These are phyloP conservation scores for Enteromius treurensis DNA, from an alignment of 2,797 vertebrate species.

Conservation along the genomic window DNA sequence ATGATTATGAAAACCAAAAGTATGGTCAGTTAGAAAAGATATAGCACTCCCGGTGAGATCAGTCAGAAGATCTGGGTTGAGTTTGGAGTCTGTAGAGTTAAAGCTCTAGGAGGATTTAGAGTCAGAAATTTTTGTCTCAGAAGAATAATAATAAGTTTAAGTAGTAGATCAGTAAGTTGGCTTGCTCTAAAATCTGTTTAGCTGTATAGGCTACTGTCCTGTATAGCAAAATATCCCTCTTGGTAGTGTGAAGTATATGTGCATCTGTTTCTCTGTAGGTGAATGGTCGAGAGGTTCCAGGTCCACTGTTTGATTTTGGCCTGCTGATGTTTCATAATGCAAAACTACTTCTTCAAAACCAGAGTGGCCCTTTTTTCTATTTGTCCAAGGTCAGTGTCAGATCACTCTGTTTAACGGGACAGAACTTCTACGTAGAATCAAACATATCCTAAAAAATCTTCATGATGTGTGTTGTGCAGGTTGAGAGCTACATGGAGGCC, in stretches of 20 bases:
- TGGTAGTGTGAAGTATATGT: background rate
- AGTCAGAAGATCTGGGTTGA: too few relatives aligned
- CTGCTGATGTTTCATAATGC: conserved; percentile 82
- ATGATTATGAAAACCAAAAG: too few relatives aligned
- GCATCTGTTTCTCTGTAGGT: conserved; percentile 65
- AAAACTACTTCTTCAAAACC: conserved; percentile 70
- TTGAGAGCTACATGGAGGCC: conserved; percentile 82
- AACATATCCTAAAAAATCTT: background rate
- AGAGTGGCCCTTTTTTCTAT: conserved; percentile 81
- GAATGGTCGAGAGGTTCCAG: conserved; percentile 78
- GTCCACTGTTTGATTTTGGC: conserved; percentile 83
- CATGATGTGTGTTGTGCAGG: conserved; percentile 62
- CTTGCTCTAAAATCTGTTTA: background rate
- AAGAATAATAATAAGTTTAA: too few relatives aligned
- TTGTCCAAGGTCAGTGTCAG: conserved; percentile 77
- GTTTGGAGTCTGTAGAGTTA: too few relatives aligned
- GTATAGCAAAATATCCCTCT: background rate
- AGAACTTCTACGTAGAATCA: background rate
- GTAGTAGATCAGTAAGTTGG: too few relatives aligned
- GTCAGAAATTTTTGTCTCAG: too few relatives aligned
- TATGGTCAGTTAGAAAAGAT: too few relatives aligned
- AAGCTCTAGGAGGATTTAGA: too few relatives aligned
- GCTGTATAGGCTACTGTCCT: background rate
- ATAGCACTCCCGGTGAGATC: too few relatives aligned
- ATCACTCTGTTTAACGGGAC: background rate